Percentiles rank a stretch among this genome's conserved stretches.
Conservation (phyloP, 2,113 vertebrate species). For the Triplophysa rosa region DNA sequence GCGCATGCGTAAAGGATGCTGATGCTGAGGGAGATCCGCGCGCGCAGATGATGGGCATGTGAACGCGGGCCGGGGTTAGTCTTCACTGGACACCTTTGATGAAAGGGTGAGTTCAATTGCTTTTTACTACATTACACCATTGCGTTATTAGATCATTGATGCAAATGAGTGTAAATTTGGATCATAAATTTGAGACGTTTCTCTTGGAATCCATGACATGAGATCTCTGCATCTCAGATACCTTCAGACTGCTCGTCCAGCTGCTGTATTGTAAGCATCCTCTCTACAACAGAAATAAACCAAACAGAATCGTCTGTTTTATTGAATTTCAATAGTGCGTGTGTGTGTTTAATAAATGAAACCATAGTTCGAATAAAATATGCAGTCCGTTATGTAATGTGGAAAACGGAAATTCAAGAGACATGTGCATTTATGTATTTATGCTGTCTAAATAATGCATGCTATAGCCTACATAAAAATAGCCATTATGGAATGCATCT, state of each 20-base stretch:
- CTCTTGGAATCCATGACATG: neutral
- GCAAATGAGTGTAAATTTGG: neutral
- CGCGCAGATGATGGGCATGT: slow-evolving; percentile 32
- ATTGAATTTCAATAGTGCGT: no score
- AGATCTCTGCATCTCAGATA: neutral
- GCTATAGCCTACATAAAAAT: neutral
- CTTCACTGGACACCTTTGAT: slow-evolving; percentile 34
- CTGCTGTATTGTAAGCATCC: neutral
- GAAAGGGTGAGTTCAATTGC: slow-evolving; percentile 38
- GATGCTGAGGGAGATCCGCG: slow-evolving; percentile 10
- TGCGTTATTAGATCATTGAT: neutral
- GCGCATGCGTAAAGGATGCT: slow-evolving; percentile 40
- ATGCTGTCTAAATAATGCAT: neutral
- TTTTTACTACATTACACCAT: neutral
- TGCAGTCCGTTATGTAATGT: neutral
- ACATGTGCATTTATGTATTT: neutral
- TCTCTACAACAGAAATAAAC: neutral
- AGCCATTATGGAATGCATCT: neutral
- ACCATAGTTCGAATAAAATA: neutral
- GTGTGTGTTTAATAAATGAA: no score
- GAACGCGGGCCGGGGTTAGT: slow-evolving; percentile 12
- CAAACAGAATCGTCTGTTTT: neutral
- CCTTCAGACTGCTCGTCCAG: neutral
- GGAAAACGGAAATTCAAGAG: neutral
- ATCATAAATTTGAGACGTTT: neutral